phyloP scores from a whole-genome alignment of 2,888 invertebrate species.

The Epistrophe eligans region DNA sequence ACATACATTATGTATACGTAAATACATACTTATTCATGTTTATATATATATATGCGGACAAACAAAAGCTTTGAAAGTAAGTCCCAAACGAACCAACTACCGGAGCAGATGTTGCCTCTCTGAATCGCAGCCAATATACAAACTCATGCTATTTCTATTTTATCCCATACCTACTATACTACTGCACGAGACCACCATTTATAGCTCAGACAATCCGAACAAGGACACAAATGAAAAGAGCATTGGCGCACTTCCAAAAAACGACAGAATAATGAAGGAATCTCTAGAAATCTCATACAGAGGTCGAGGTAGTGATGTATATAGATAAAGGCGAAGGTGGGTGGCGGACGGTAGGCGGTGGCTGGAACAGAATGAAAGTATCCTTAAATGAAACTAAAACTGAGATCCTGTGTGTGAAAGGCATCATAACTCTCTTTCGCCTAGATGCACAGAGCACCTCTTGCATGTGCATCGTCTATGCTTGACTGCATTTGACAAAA shows the following conservation, averaged over 20 bases:
- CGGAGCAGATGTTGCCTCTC: constrained; percentile 75
- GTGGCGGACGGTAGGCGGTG: neutral
- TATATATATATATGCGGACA: constrained; percentile 16
- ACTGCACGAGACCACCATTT: constrained; percentile 38
- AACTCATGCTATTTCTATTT: constrained; percentile 21
- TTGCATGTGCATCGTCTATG: constrained; percentile 32
- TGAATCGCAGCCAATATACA: constrained; percentile 75
- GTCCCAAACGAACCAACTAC: constrained; percentile 61
- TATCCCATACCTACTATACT: neutral
- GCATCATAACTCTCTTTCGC: constrained; percentile 76
- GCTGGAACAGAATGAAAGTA: constrained; percentile 50
- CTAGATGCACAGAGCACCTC: constrained; percentile 74
- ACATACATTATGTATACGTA: too few species aligned
- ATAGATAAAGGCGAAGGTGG: neutral
- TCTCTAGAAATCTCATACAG: constrained; percentile 52
- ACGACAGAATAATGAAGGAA: constrained; percentile 64
- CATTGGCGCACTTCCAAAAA: constrained; percentile 74
- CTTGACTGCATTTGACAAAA: constrained; percentile 10
- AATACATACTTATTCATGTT: too few species aligned
- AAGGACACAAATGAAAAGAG: constrained; percentile 76
- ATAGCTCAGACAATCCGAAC: constrained; percentile 67
- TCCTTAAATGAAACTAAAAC: constrained; percentile 75
- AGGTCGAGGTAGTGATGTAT: neutral
- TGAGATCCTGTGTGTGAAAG: constrained; percentile 76
- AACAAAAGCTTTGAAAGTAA: constrained; percentile 72